These are phyloP conservation scores for Lasiurus cinereus DNA, from an alignment of 2,113 vertebrate genomes.

Conservation along the genomic window DNA sequence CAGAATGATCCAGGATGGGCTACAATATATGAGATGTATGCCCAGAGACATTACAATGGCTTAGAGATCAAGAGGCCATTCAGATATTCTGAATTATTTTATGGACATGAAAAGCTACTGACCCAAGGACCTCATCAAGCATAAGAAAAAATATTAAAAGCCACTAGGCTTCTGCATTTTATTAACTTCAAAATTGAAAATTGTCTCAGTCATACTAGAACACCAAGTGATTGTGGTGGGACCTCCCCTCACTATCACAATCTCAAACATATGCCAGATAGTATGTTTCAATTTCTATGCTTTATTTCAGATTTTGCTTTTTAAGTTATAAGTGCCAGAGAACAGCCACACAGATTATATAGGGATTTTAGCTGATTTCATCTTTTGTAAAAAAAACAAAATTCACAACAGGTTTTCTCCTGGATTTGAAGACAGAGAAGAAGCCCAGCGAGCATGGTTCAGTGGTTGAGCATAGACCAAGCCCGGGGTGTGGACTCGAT, in stretches of 20 bases:
- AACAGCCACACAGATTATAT: background rate
- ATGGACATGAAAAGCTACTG: constrained; percentile 1
- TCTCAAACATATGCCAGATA: background rate
- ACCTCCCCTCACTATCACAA: background rate
- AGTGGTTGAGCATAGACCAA: too few relatives aligned
- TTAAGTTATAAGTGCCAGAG: background rate
- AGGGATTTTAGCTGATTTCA: background rate
- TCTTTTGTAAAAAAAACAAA: constrained; percentile 55
- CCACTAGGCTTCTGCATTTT: constrained; percentile 56
- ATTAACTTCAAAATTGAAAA: constrained; percentile 71
- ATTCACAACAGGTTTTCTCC: background rate
- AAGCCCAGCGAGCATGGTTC: too few relatives aligned
- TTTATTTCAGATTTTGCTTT: background rate
- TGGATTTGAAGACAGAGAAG: constrained; percentile 33
- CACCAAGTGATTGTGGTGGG: background rate
- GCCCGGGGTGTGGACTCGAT: too few relatives aligned
- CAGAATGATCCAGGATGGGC: background rate
- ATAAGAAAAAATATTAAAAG: constrained; percentile 60
- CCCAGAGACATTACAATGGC: background rate
- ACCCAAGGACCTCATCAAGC: constrained; percentile 33
- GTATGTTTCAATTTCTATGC: constrained; percentile 1
- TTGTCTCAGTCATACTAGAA: constrained; percentile 15
- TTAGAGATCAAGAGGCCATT: constrained; percentile 45
- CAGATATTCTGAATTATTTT: constrained; percentile 53
- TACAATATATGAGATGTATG: background rate